Evolutionary conservation across 2,797 vertebrate species (phyloP).

Genomic region (Rhabdomys pumilio): DNA sequence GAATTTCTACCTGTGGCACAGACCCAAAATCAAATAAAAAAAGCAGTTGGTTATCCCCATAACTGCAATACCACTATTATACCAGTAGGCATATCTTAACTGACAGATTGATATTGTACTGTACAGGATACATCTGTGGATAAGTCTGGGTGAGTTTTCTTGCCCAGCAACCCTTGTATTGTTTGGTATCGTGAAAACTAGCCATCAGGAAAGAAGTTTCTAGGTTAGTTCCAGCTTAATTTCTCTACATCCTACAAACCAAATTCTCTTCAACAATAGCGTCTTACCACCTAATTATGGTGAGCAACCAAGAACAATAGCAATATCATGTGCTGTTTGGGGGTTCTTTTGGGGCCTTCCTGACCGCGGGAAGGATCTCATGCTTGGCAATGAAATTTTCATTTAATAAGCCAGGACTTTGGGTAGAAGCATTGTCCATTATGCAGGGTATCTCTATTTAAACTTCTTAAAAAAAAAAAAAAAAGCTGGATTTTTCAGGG

Average conservation of each 20-base stretch:
- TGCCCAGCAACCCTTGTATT: background rate
- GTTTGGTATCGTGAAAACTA: background rate
- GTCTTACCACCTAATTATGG: background rate
- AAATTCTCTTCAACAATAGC: background rate
- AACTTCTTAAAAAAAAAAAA: background rate
- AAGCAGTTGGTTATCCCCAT: background rate
- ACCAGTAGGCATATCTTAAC: background rate
- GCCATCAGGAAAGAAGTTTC: background rate
- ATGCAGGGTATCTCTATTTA: background rate
- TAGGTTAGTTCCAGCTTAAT: background rate
- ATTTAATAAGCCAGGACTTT: background rate
- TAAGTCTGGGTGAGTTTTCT: background rate
- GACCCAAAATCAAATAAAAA: background rate
- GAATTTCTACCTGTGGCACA: background rate
- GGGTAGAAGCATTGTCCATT: background rate
- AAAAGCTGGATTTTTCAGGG: too few species aligned
- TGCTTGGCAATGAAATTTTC: background rate
- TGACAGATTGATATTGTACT: background rate
- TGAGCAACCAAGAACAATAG: background rate
- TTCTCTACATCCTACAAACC: background rate
- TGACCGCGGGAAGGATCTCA: background rate
- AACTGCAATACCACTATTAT: background rate
- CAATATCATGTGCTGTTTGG: background rate
- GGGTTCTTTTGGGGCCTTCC: background rate
- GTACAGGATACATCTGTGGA: background rate